These are phyloP conservation scores for Laothoe populi DNA, from an alignment of 2,888 invertebrate species.

Conservation along the genomic window DNA sequence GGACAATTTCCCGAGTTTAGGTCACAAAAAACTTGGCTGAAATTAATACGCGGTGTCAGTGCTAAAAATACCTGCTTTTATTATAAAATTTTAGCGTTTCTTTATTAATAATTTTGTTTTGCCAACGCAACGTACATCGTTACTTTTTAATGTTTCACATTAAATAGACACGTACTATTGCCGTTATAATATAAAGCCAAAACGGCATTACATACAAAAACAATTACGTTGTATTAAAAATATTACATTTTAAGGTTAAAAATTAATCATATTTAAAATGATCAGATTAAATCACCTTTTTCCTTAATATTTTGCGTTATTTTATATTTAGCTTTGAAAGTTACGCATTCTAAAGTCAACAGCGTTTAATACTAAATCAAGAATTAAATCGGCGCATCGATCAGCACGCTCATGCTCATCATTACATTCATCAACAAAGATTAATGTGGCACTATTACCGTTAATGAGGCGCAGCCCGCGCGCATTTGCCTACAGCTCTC, in stretches of 20 bases:
- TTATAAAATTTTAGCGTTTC: not conserved
- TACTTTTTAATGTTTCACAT: not conserved
- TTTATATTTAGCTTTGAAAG: no score
- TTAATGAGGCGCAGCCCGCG: slow-evolving; percentile 70
- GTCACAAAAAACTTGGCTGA: slow-evolving; percentile 49
- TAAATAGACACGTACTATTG: no score
- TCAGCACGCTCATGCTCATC: slow-evolving; percentile 55
- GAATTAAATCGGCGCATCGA: slow-evolving; percentile 30
- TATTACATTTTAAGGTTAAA: no score
- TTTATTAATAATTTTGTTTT: not conserved
- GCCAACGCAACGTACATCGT: no score
- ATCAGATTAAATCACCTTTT: no score
- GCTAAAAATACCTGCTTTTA: slow-evolving; percentile 2
- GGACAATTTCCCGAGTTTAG: slow-evolving; percentile 47
- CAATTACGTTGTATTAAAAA: no score
- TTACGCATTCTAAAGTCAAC: no score
- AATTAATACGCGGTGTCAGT: slow-evolving; percentile 44
- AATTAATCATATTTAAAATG: no score
- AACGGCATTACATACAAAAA: no score
- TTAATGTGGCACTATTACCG: slow-evolving; percentile 71
- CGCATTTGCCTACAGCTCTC: slow-evolving; percentile 58
- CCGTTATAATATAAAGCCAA: no score
- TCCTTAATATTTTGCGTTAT: no score
- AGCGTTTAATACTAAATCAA: slow-evolving; percentile 24
- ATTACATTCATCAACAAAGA: slow-evolving; percentile 72